Evolutionary conservation across 2,797 vertebrate genomes (phyloP), one percentile per base, ranked within the genome.

Genomic region (Artibeus jamaicensis): DNA sequence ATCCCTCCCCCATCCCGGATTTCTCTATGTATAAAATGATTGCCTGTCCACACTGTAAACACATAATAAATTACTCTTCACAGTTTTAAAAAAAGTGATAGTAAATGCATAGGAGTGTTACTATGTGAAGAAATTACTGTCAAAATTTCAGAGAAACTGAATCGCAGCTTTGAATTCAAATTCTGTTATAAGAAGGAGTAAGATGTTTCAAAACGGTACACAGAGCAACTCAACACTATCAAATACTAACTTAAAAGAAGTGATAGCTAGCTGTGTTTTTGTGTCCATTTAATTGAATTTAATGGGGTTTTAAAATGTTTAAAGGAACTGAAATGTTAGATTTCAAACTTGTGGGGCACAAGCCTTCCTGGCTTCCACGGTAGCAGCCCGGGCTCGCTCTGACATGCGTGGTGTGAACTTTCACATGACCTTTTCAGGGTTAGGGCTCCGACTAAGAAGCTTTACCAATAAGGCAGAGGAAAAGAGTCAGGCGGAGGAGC

Each of bases 391-490:
- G 97, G 97, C 86, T 95, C 96, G 95, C 89, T 26, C 57, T 93
- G 11, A 4, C 71, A 93, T 86, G 84, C 96, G 92, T 74, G 48
- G 89, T 96, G 89, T 59, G 2, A 32, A 92, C 98, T 99, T 98
- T 98, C 98, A 98, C 98, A 98, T 98, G 98, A 98, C 98, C 98
- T 94, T 90, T 98, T 95, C 6, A 94, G 73, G 85, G 86, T 62
- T 85, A 97, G 97, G 83, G 79, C 89, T 91, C 79, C 97, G 91
- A 96, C 96, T 98, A 98, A 99, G 87, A 97, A 97, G 87, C 98
- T 98, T 98, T 97, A 96, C 96, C 98, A 98, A 99, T 98, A 99
- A 98, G 87, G 26, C 16, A 95, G 98, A 98, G 96, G 96, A 97
- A 98, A 98, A 98, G 96, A 97, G 37, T 96, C 57, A 97, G 74